These are phyloP conservation scores for Encarsia formosa DNA, from an alignment of 2,888 invertebrate genomes.

Conservation along the genomic window DNA sequence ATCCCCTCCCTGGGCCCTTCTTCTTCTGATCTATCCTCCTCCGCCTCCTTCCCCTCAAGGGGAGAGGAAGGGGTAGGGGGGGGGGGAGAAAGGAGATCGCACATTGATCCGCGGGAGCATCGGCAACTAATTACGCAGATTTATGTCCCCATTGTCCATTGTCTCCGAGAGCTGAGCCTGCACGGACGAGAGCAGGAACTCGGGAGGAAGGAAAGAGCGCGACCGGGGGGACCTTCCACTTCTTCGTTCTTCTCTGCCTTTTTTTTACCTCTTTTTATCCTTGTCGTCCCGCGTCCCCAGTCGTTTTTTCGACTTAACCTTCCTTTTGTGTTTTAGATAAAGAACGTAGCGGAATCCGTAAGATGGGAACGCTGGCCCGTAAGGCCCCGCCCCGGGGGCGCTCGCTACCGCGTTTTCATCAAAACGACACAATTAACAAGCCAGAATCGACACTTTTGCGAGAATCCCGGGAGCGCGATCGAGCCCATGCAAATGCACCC, in stretches of 20 bases:
- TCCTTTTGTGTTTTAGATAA: conserved; percentile 8
- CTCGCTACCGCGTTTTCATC: too few relatives aligned
- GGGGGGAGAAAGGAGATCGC: conserved; percentile 48
- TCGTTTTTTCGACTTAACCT: not conserved
- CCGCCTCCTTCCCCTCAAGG: not conserved
- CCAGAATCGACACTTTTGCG: conserved; percentile 18
- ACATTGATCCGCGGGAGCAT: conserved; percentile 53
- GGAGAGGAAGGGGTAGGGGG: conserved; percentile 6
- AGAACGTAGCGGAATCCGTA: conserved; percentile 30
- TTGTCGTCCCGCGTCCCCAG: conserved; percentile 15
- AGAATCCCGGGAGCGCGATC: not conserved
- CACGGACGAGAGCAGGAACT: conserved; percentile 25
- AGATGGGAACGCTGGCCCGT: too few relatives aligned
- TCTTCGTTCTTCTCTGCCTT: too few relatives aligned
- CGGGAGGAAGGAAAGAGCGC: conserved; percentile 25
- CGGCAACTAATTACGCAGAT: conserved; percentile 90
- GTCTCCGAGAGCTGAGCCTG: conserved; percentile 64
- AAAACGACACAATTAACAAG: too few relatives aligned
- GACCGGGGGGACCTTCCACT: too few relatives aligned
- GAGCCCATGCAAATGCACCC: not conserved
- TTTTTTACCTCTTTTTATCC: not conserved
- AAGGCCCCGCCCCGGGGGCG: too few relatives aligned
- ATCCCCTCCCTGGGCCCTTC: too few relatives aligned
- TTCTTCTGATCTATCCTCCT: too few relatives aligned
- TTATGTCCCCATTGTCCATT: conserved; percentile 91